A percentile compares a stretch with the other conserved stretches of the same genome.
These are phyloP conservation scores for Drosophila ezoana DNA, from an alignment of 2,888 invertebrate species.

Conservation along the genomic window DNA sequence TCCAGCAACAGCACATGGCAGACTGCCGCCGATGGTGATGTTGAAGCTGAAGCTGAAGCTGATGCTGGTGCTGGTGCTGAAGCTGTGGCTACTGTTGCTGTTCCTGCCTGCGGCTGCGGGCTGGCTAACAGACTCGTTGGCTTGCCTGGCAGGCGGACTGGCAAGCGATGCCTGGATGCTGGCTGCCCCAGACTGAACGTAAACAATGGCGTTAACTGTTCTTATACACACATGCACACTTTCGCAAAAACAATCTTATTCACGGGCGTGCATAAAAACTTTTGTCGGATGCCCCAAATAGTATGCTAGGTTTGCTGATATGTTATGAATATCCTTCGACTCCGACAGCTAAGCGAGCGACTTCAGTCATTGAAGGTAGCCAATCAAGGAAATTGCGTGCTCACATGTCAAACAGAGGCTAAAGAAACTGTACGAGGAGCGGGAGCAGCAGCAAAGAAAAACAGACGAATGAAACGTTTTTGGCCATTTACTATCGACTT, in stretches of 20 bases:
- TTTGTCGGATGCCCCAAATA: slow-evolving; percentile 50
- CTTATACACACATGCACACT: slow-evolving; percentile 22
- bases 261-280: slow-evolving; percentile 4
- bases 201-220: slow-evolving; percentile 74
- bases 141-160: slow-evolving; percentile 46
- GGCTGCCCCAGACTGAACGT: slow-evolving; percentile 59
- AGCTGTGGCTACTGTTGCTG: slow-evolving; percentile 24
- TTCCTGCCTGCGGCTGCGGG: slow-evolving; percentile 62
- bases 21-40: slow-evolving; percentile 26
- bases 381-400: slow-evolving; percentile 81
- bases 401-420: slow-evolving; percentile 73
- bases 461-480: slow-evolving; percentile 66
- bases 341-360: slow-evolving; percentile 62
- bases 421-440: slow-evolving; percentile 4
- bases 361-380: slow-evolving; percentile 71
- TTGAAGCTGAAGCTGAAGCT: slow-evolving; percentile 6
- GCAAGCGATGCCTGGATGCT: slow-evolving; percentile 52
- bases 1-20: slow-evolving; percentile 43
- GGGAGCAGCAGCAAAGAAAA: slow-evolving; percentile 32
- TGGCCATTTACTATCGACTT: slow-evolving; percentile 81
- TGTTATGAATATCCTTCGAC: slow-evolving; percentile 62
- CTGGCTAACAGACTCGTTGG: slow-evolving; percentile 77
- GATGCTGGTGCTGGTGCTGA: slow-evolving; percentile 14
- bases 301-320: slow-evolving; percentile 67
- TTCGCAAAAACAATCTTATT: slow-evolving; percentile 10